Conservation (phyloP, 2,797 vertebrate genomes). For the Smutsia temminckii region DNA sequence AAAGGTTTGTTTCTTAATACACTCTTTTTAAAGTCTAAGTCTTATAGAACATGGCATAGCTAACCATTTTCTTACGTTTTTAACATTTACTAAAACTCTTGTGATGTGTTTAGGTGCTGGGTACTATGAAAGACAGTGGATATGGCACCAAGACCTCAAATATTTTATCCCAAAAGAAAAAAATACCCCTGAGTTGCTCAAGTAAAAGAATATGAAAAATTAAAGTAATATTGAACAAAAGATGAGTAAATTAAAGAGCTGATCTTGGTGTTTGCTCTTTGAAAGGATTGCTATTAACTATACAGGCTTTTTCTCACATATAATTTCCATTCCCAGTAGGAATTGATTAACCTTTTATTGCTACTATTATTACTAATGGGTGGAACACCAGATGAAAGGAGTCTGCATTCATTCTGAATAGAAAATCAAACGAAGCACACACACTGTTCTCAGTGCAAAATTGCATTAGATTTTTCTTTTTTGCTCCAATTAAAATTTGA, state of each 20-base stretch:
- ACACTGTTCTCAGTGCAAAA: neutral
- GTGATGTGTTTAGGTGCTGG: neutral
- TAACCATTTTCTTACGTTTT: neutral
- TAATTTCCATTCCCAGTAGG: conserved; percentile 38
- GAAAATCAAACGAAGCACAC: conserved; percentile 42
- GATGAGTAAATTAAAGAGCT: neutral
- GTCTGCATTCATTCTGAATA: conserved; percentile 29
- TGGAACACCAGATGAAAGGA: neutral
- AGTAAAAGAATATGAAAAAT: neutral
- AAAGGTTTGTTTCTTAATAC: neutral
- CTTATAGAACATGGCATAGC: neutral
- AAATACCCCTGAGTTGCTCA: neutral
- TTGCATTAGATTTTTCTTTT: conserved; percentile 37
- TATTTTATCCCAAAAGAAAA: neutral
- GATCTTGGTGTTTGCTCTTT: conserved; percentile 26
- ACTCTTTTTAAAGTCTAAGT: neutral
- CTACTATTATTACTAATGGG: conserved; percentile 41
- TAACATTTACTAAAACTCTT: neutral
- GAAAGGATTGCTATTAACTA: neutral
- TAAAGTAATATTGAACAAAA: neutral
- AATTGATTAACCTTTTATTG: conserved; percentile 61
- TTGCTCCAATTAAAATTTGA: conserved; percentile 63
- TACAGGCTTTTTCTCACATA: neutral
- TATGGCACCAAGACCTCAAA: neutral
- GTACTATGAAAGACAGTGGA: neutral